These are phyloP conservation scores for Baronia brevicornis DNA, from an alignment of 2,888 invertebrate species.

Conservation along the genomic window DNA sequence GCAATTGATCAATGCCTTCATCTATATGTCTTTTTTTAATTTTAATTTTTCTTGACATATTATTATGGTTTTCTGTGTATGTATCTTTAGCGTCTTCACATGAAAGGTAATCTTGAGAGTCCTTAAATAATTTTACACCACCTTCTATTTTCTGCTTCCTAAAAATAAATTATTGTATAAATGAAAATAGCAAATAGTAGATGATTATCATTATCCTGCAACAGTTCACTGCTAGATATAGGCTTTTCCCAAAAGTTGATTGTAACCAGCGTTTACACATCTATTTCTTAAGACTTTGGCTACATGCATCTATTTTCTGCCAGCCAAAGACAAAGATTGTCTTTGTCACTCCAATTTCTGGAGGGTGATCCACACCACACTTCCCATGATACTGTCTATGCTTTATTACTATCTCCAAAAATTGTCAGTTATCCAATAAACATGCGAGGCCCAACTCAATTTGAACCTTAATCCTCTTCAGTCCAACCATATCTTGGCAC, in stretches of 20 bases:
- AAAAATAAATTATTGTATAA: constrained; percentile 16
- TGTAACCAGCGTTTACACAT: no score
- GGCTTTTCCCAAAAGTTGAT: no score
- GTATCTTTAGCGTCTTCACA: constrained; percentile 47
- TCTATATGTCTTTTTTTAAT: constrained; percentile 32
- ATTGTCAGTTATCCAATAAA: no score
- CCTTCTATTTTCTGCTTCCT: constrained; percentile 56
- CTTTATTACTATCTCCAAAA: no score
- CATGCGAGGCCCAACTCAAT: no score
- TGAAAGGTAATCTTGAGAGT: constrained; percentile 53
- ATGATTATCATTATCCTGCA: not conserved
- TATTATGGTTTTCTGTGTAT: constrained; percentile 47
- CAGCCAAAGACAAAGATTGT: not conserved
- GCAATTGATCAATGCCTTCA: constrained; percentile 21
- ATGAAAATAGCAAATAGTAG: not conserved
- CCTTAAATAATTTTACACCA: constrained; percentile 63
- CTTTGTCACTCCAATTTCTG: no score
- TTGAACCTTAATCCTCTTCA: no score
- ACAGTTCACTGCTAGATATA: no score
- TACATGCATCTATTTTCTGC: no score
- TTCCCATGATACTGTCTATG: no score
- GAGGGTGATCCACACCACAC: no score
- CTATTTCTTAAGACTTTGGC: not conserved
- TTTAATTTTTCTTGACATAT: constrained; percentile 39
- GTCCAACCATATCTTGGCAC: no score